Base-by-base conservation (phyloP, 1,140 invertebrate species). In the Sinonovacula constricta region DNA sequence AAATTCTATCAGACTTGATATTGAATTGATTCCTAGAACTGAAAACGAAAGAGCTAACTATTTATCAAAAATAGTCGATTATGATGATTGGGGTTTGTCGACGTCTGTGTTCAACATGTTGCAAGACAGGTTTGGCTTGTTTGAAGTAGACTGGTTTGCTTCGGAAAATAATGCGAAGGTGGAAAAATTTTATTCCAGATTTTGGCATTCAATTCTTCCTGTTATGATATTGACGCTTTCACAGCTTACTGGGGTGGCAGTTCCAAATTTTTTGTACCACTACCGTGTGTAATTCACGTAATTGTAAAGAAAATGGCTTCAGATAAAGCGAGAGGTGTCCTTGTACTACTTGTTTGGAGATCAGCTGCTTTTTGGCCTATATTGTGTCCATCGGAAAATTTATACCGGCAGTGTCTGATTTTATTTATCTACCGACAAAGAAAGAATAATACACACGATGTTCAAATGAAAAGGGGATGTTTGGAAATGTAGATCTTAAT, bases 11-110 rank as follows among this genome's bases (percentile, higher is more conserved):
- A 2, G 3, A 26, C 24, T 66, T 12, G 22, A 66, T 1, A 49
- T 66, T 4, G 34, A 66, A 49, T 66, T 34, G 63, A 66, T 66
- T 49, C 39, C 63, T 1, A 66, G 63, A 28, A 2, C n/a, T 2
- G 12, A 49, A 26, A 66, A 66, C 51, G 63, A 66, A 5, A 34
- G n/a, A 24, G 51, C 66, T 24, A 39, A 66, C 28, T 66, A 66
- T 49, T 39, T 51, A 14, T 66, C 63, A n/a, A 66, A 49, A 45
- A 77, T 49, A 34, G 57, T 57, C 15, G 49, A 54, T n/a, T 59
- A 53, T 18, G 54, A 60, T 49, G 60, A 75, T 26, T 51, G 65
- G 33, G 49, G 36, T 12, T 51, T 68, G 24, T 59, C 36, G 4
- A 22, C 3, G n/a, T 15, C 7, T 15, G n/a, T 56, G 3, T 26